phyloP scores from a whole-genome alignment of 2,797 vertebrate genomes.

The Acipenser ruthenus region DNA sequence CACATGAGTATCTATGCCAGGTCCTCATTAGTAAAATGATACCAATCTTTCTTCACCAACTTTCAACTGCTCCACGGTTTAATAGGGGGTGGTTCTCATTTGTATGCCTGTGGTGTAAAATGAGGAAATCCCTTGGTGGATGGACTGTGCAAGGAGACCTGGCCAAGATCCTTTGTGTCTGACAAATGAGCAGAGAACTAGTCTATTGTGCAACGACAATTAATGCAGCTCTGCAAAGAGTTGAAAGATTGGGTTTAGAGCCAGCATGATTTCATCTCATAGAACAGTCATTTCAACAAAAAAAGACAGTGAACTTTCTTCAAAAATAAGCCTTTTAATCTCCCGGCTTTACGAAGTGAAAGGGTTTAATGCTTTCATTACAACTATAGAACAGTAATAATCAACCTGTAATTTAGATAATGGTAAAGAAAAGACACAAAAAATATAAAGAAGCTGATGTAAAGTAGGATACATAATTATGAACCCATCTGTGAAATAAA shows the following conservation, averaged over 20 bases:
- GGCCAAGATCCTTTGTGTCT: conserved; percentile 9
- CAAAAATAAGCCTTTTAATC: conserved; percentile 15
- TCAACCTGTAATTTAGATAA: not conserved
- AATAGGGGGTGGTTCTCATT: conserved; percentile 12
- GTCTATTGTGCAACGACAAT: conserved; percentile 25
- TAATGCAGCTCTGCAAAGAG: conserved; percentile 12
- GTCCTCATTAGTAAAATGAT: too few relatives aligned
- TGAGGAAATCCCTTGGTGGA: conserved; percentile 17
- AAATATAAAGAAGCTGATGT: too few relatives aligned
- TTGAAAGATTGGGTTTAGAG: conserved; percentile 24
- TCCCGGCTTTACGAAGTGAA: conserved; percentile 8
- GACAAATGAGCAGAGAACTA: conserved; percentile 23
- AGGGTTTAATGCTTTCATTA: conserved; percentile 1
- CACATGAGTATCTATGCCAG: too few relatives aligned
- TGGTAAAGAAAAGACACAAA: not conserved
- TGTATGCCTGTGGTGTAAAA: not conserved
- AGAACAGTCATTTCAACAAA: conserved; percentile 19
- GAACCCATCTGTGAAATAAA: too few relatives aligned
- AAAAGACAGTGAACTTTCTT: conserved; percentile 18
- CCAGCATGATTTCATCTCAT: conserved; percentile 34
- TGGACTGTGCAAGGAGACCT: not conserved
- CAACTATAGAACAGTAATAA: not conserved
- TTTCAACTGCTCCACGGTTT: not conserved
- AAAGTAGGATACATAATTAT: too few relatives aligned
- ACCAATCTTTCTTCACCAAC: too few relatives aligned